phyloP scores from a whole-genome alignment of 1,140 invertebrate genomes.

The Orchesella cincta region DNA sequence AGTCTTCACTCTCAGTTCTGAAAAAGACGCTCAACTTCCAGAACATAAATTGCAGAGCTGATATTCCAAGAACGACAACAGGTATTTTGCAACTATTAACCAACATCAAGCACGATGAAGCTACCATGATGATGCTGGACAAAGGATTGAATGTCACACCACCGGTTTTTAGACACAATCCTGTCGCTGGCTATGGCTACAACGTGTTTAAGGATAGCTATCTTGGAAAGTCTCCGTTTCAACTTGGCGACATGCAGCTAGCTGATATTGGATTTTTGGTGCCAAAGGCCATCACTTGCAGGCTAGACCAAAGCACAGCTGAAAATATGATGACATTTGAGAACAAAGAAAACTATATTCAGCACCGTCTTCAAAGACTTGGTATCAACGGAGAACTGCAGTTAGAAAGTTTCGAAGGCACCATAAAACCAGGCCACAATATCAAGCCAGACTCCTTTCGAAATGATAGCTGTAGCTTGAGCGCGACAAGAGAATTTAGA shows the following conservation, averaged over 20 bases:
- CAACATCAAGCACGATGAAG: slow-evolving; percentile 5
- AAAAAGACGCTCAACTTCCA: slow-evolving; percentile 31
- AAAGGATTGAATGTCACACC: neutral
- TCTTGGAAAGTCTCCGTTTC: neutral
- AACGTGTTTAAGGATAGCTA: slow-evolving; percentile 7
- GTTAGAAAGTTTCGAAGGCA: neutral
- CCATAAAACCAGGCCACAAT: neutral
- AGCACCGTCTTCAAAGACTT: neutral
- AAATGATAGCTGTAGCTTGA: neutral
- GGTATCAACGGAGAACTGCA: neutral
- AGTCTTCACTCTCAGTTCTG: neutral
- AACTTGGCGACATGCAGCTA: neutral
- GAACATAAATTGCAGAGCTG: slow-evolving; percentile 2
- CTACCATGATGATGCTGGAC: neutral
- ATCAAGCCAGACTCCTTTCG: neutral
- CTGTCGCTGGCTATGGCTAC: neutral
- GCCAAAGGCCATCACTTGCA: neutral
- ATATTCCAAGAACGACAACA: slow-evolving; percentile 23
- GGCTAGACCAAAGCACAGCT: neutral
- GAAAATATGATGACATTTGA: neutral
- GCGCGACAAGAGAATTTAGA: neutral
- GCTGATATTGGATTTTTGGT: slow-evolving; percentile 3
- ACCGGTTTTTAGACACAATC: neutral
- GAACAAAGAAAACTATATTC: neutral
- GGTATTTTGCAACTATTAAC: slow-evolving; percentile 25